Evolutionary conservation across 2,888 invertebrate species (phyloP).

Genomic region (Eulithis prunata): DNA sequence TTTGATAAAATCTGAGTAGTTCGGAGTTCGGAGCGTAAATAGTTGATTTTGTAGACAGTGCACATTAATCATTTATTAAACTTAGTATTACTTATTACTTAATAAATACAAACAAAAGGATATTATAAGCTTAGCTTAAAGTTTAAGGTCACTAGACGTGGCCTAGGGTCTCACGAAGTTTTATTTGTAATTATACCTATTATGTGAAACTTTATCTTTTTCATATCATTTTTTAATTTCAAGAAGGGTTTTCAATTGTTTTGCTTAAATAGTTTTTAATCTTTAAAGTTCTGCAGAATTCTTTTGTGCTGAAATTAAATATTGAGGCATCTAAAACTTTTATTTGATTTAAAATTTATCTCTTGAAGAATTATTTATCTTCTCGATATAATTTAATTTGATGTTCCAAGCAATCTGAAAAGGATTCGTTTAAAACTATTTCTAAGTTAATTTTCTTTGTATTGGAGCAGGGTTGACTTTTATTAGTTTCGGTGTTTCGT

Average conservation of each 20-base stretch:
- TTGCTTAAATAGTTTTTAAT: too few relatives aligned
- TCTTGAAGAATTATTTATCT: background rate
- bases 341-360: conserved; percentile 15
- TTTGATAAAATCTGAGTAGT: background rate
- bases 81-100: too few relatives aligned
- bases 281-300: too few relatives aligned
- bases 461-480: background rate
- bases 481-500: background rate
- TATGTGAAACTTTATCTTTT: too few relatives aligned
- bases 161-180: too few relatives aligned
- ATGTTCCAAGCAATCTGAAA: conserved; percentile 3
- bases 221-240: too few relatives aligned
- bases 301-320: conserved; percentile 11
- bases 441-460: conserved; percentile 1
- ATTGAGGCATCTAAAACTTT: conserved; percentile 6
- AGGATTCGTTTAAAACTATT: conserved; percentile 2
- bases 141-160: too few relatives aligned
- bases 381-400: conserved; percentile 11
- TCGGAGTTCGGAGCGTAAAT: background rate
- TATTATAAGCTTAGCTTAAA: too few relatives aligned
- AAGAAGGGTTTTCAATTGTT: too few relatives aligned
- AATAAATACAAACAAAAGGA: too few relatives aligned
- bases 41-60: background rate
- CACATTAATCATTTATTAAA: too few relatives aligned
- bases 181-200: too few relatives aligned